These are phyloP conservation scores for Amphilophus citrinellus DNA, from an alignment of 2,113 vertebrate genomes.

Conservation along the genomic window DNA sequence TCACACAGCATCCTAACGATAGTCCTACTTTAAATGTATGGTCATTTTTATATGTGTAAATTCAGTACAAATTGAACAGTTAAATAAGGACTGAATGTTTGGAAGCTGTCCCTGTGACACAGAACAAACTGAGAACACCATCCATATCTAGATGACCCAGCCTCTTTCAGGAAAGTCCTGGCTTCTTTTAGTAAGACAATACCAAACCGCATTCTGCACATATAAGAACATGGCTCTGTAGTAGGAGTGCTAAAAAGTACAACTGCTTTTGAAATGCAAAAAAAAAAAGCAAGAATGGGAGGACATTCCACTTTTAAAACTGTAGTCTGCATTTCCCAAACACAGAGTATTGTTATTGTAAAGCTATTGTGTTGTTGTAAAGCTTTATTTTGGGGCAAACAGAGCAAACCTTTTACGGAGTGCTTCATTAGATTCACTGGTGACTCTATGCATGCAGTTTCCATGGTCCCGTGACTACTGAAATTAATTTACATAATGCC, in stretches of 20 bases:
- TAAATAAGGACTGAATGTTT: background rate
- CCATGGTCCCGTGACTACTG: background rate
- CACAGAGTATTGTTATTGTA: too few relatives aligned
- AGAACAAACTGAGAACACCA: background rate
- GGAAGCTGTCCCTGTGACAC: background rate
- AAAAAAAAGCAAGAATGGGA: too few relatives aligned
- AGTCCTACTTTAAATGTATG: background rate
- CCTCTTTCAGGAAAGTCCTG: background rate
- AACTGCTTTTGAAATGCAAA: too few relatives aligned
- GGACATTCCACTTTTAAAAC: too few relatives aligned
- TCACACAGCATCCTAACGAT: background rate
- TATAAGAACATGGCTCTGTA: too few relatives aligned
- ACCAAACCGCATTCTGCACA: background rate
- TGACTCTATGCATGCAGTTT: background rate
- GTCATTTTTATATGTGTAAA: background rate
- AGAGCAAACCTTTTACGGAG: too few relatives aligned
- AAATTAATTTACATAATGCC: background rate
- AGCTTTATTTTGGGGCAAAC: too few relatives aligned
- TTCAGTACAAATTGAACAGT: background rate
- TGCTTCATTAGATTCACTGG: too few relatives aligned
- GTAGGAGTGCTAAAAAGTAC: too few relatives aligned
- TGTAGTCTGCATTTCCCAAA: too few relatives aligned
- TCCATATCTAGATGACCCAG: background rate
- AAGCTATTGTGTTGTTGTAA: too few relatives aligned
- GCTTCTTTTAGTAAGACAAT: conserved; percentile 1